These are phyloP conservation scores for Sturmia bella DNA, from an alignment of 2,888 invertebrate genomes.

Conservation along the genomic window DNA sequence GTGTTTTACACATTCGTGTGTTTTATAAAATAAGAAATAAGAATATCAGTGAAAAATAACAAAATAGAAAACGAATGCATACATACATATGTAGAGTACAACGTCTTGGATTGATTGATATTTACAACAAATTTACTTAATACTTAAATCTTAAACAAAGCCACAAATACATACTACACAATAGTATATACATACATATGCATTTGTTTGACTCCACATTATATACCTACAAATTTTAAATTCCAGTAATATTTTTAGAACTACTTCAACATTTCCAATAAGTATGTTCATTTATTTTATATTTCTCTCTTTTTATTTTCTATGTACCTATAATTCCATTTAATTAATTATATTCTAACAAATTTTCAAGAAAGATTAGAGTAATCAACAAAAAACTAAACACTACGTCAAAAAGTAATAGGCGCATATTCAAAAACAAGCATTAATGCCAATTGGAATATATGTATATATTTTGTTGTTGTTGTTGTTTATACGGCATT, in stretches of 20 bases:
- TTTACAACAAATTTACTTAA: not conserved
- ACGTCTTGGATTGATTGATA: not conserved
- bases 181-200: not conserved
- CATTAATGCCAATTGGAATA: no score
- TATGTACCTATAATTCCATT: not conserved
- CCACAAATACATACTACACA: not conserved
- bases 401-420: slow-evolving; percentile 31
- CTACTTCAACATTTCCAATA: slow-evolving; percentile 57
- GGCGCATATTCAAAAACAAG: not conserved
- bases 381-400: not conserved
- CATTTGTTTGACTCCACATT: slow-evolving; percentile 11
- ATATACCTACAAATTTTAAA: slow-evolving; percentile 23
- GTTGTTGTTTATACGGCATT: no score
- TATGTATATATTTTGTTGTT: no score
- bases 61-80: not conserved
- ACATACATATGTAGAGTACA: not conserved
- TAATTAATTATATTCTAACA: not conserved
- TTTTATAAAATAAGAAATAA: slow-evolving; percentile 13
- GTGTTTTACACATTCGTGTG: slow-evolving; percentile 33
- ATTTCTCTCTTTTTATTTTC: slow-evolving; percentile 2
- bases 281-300: slow-evolving; percentile 31
- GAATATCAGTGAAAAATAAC: not conserved
- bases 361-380: not conserved
- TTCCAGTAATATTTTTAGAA: slow-evolving; percentile 45
- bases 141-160: not conserved